Conservation (phyloP, 2,797 vertebrate genomes). For the Melanogrammus aeglefinus region DNA sequence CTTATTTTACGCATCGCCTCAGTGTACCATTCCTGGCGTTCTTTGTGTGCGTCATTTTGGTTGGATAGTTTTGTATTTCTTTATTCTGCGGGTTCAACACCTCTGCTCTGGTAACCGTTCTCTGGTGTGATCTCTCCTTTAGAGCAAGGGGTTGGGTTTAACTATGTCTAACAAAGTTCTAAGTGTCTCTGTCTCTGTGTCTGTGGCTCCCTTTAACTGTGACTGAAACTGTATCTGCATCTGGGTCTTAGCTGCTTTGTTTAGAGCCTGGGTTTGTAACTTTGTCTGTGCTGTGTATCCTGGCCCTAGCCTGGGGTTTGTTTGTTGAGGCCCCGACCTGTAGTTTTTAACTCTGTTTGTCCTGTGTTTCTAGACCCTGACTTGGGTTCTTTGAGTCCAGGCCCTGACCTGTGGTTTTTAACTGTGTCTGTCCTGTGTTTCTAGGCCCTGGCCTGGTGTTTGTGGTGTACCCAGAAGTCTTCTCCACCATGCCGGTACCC, state of each 20-base stretch:
- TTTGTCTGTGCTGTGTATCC: neutral
- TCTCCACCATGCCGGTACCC: slow-evolving; percentile 70
- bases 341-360: neutral
- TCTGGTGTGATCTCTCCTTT: neutral
- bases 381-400: slow-evolving; percentile 36
- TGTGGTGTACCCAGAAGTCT: slow-evolving; percentile 78
- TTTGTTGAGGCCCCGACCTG: too few species aligned
- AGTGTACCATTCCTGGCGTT: neutral
- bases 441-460: slow-evolving; percentile 78
- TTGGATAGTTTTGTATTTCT: neutral
- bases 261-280: neutral
- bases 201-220: neutral
- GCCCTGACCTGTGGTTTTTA: neutral
- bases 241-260: too few species aligned
- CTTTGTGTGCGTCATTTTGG: neutral
- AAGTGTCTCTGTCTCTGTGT: neutral
- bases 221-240: neutral
- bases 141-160: neutral
- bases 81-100: neutral
- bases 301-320: too few species aligned
- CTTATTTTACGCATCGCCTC: neutral
- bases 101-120: neutral
- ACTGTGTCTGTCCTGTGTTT: neutral
- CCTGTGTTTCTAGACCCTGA: slow-evolving; percentile 64
- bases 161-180: too few species aligned